Percentiles rank a stretch among this genome's conserved stretches.
These are phyloP conservation scores for Bovichtus diacanthus DNA, from an alignment of 2,797 vertebrate species.

Conservation along the genomic window DNA sequence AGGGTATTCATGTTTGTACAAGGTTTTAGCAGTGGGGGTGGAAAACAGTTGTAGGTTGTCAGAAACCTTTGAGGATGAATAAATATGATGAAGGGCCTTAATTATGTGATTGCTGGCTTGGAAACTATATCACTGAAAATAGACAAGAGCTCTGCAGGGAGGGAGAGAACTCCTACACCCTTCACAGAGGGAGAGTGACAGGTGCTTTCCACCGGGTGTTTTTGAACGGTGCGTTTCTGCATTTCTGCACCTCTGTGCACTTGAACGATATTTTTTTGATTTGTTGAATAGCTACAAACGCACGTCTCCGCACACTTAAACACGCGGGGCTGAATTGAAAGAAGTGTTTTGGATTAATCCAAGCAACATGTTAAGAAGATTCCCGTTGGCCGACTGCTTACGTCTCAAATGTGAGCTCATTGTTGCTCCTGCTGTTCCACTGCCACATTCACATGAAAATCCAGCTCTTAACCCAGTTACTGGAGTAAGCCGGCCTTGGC, in stretches of 20 bases:
- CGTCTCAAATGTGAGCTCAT: slow-evolving; percentile 18
- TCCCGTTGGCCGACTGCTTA: slow-evolving; percentile 4
- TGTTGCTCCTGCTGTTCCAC: neutral
- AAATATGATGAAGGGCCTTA: slow-evolving; percentile 82
- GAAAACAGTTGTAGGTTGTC: slow-evolving; percentile 82
- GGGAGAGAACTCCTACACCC: slow-evolving; percentile 77
- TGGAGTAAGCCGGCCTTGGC: neutral
- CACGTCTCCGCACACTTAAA: neutral
- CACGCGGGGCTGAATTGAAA: slow-evolving; percentile 4
- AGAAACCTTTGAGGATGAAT: slow-evolving; percentile 81
- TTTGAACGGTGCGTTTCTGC: slow-evolving; percentile 49
- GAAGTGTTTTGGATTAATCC: slow-evolving; percentile 25
- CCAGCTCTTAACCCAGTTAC: slow-evolving; percentile 17
- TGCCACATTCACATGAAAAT: slow-evolving; percentile 9
- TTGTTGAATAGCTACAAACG: slow-evolving; percentile 39
- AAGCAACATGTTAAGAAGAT: slow-evolving; percentile 17
- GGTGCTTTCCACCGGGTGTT: slow-evolving; percentile 60
- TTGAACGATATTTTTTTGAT: slow-evolving; percentile 59
- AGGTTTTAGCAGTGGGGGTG: slow-evolving; percentile 78
- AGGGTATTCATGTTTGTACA: slow-evolving; percentile 77
- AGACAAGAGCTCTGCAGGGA: slow-evolving; percentile 76
- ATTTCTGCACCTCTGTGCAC: slow-evolving; percentile 48
- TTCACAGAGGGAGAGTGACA: slow-evolving; percentile 75
- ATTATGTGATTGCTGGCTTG: slow-evolving; percentile 83
- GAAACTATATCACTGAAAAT: slow-evolving; percentile 82